Base-by-base conservation (phyloP, 2,797 vertebrate species). In the Phoxinus dragarum region DNA sequence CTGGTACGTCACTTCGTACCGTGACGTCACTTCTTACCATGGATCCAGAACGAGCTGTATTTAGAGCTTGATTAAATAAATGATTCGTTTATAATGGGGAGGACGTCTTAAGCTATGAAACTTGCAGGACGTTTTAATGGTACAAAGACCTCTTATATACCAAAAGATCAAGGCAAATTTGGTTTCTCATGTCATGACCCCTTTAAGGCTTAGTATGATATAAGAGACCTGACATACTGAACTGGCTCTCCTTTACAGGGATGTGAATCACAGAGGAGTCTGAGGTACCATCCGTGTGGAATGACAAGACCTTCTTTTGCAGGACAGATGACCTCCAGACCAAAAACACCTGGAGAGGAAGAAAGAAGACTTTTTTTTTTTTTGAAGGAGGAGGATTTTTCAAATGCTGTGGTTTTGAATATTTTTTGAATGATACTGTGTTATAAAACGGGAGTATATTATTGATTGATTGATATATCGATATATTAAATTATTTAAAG, bases 271-370 rank as follows among this genome's bases (percentile, higher is more conserved):
- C 91, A 21, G 93, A 90, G 59, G 91, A 89, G 85, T 92, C 95
- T 23, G 91, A 93, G 54, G 94, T 93, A 73, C 91, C 86, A 38
- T 96, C 94, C 67, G 97, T 86, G 42, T 96, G 96, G 79, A 99
- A 93, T n/a, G 96, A 98, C 66, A 99, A 94, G 21, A 98, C 95
- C 84, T 99, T 99, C 90, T 94, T 97, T 91, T 98, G 97, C 88
- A 97, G 91, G 76, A 90, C 92, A 14, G 95, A 84, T 0, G 96
- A 98, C 91, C 95, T 98, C 79, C 96, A 95, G 81, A 99, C 97
- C 88, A 99, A 90, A 91, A 99, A 99, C 78, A 96, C 96, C 98
- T 99, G 88, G 12, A n/a, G 8, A 23, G 2, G 56, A 59, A 66
- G 10, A 9, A 12, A 73, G 36, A 74, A 23, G 8, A 12, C 1